Evolutionary conservation across 2,797 vertebrate genomes (phyloP).

Genomic region (Limnodromus scolopaceus): DNA sequence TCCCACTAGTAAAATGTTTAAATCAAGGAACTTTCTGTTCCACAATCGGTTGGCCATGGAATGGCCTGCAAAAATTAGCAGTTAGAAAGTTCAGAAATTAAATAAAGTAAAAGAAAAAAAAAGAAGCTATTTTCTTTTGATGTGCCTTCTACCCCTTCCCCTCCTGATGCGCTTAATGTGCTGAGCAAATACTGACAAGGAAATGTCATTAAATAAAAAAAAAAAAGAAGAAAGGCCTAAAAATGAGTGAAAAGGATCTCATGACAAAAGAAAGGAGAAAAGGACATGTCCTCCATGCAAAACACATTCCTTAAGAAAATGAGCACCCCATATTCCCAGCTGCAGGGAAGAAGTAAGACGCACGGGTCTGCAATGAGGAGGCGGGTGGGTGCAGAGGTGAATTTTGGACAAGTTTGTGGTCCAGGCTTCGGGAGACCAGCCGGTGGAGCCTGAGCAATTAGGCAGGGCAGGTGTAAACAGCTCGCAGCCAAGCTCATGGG

Average conservation of each 20-base stretch:
- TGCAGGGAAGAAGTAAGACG: not conserved
- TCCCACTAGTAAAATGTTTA: not conserved
- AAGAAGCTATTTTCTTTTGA: not conserved
- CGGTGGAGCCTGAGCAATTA: too few species aligned
- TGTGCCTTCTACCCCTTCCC: not conserved
- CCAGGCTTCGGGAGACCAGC: not conserved
- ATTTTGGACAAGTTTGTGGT: not conserved
- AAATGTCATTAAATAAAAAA: not conserved
- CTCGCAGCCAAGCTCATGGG: rapidly evolving
- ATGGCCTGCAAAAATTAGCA: not conserved
- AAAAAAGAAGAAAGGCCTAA: not conserved
- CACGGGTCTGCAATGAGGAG: not conserved
- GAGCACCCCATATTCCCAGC: not conserved
- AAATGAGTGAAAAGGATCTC: not conserved
- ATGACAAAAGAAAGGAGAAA: not conserved
- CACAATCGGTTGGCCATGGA: not conserved
- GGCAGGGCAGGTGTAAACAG: not conserved
- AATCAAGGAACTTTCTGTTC: not conserved
- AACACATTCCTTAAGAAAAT: not conserved
- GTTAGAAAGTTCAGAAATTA: not conserved
- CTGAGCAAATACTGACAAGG: not conserved
- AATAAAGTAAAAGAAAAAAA: not conserved
- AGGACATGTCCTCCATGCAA: not conserved
- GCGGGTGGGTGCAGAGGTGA: not conserved
- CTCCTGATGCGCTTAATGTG: not conserved